phyloP scores from a whole-genome alignment of 2,797 vertebrate species.

The Tamandua tetradactyla region DNA sequence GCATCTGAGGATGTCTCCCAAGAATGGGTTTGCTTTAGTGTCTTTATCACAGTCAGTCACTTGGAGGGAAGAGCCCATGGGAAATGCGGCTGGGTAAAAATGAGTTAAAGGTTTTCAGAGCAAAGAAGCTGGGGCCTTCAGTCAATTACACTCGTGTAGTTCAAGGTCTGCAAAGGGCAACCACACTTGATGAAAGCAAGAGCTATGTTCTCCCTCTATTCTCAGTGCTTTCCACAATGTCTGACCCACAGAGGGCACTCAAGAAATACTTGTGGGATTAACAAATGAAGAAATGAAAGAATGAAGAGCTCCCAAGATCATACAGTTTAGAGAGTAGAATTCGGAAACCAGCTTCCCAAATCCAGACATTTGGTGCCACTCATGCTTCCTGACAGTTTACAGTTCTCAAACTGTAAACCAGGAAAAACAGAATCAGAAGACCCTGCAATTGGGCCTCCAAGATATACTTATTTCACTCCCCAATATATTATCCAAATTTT shows the following conservation, averaged over 20 bases:
- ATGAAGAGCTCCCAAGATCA: not conserved
- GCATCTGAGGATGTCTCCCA: not conserved
- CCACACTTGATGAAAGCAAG: not conserved
- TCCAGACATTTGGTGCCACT: not conserved
- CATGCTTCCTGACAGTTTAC: slow-evolving; percentile 8
- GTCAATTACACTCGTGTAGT: not conserved
- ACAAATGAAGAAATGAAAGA: not conserved
- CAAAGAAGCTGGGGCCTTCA: not conserved
- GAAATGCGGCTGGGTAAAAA: not conserved
- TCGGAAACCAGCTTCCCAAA: not conserved
- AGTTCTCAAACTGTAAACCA: not conserved
- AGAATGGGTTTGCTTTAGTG: not conserved
- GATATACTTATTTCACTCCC: not conserved
- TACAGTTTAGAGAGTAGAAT: not conserved
- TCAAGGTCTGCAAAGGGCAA: not conserved
- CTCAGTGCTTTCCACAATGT: not conserved
- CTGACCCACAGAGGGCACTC: not conserved
- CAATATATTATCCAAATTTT: not conserved
- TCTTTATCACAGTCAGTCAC: not conserved
- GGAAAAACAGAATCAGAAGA: slow-evolving; percentile 3
- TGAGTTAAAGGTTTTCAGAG: not conserved
- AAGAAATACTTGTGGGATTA: not conserved
- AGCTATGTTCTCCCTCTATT: not conserved
- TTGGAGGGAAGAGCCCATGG: not conserved
- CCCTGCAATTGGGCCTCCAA: not conserved